Conservation (phyloP, 2,797 vertebrate genomes). For the Protosalanx chinensis region DNA sequence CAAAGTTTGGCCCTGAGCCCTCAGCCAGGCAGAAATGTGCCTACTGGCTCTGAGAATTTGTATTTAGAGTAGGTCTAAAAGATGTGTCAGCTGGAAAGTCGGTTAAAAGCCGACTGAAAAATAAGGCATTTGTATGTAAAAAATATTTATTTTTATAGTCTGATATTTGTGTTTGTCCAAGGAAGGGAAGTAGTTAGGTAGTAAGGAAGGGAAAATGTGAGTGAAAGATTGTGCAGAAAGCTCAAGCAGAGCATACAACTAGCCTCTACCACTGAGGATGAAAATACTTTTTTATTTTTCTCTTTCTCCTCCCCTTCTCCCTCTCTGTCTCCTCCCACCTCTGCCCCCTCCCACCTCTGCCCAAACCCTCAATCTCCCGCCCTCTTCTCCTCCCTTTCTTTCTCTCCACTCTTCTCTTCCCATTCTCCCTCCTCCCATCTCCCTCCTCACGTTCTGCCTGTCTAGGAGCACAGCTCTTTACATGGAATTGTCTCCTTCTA, state of each 20-base stretch:
- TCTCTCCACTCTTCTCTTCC: slow-evolving; percentile 3
- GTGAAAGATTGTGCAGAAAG: not conserved
- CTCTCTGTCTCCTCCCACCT: slow-evolving; percentile 10
- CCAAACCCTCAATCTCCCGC: slow-evolving; percentile 21
- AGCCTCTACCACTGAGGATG: not conserved
- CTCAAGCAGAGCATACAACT: not conserved
- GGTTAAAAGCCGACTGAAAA: not conserved
- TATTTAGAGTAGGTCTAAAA: no score
- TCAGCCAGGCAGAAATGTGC: slow-evolving; percentile 7
- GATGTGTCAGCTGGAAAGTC: not conserved
- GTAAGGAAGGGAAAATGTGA: not conserved
- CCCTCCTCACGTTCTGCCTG: not conserved
- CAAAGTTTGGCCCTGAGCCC: slow-evolving; percentile 17
- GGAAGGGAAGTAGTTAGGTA: not conserved
- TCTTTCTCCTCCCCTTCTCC: slow-evolving; percentile 24
- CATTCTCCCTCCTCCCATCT: not conserved
- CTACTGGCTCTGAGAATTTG: no score
- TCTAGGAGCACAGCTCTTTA: slow-evolving; percentile 53
- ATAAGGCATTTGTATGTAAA: no score
- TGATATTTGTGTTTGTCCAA: no score
- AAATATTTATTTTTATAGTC: no score
- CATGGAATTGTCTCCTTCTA: slow-evolving; percentile 65
- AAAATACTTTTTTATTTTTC: slow-evolving; percentile 11
- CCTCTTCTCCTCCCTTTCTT: not conserved
- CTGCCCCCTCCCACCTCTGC: slow-evolving; percentile 3